phyloP scores from a whole-genome alignment of 2,113 vertebrate species.

The Scolopax mira region DNA sequence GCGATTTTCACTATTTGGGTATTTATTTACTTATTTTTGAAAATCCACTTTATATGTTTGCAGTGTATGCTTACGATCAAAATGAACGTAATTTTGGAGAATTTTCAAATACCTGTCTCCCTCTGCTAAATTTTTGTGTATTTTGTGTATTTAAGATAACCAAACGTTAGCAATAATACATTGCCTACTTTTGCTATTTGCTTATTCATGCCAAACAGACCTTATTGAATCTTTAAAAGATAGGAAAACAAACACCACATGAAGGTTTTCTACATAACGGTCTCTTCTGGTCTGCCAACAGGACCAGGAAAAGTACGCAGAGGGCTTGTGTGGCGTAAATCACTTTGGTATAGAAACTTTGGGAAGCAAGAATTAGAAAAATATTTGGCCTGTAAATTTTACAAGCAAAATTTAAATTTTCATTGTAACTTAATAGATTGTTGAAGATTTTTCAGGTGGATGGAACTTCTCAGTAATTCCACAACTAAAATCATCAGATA shows the following conservation, averaged over 20 bases:
- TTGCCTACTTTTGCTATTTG: neutral
- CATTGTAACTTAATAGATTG: neutral
- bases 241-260: neutral
- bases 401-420: neutral
- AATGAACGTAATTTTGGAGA: neutral
- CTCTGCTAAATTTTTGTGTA: neutral
- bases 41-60: fast-evolving
- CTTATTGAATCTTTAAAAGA: neutral
- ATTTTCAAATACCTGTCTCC: neutral
- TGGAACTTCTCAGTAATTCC: neutral
- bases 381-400: neutral
- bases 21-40: neutral
- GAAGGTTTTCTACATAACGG: neutral
- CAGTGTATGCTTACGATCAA: neutral
- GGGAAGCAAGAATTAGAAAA: neutral
- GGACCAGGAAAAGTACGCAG: neutral
- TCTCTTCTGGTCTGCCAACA: neutral
- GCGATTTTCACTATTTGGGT: neutral
- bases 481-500: neutral
- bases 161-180: neutral
- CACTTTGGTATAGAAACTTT: neutral
- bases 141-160: neutral
- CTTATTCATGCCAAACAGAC: neutral
- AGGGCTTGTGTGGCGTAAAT: neutral
- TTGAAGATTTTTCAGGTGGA: neutral